Percentiles rank a stretch among this genome's conserved stretches.
phyloP scores from a whole-genome alignment of 2,113 vertebrate genomes.

The Corydoras maculifer region DNA sequence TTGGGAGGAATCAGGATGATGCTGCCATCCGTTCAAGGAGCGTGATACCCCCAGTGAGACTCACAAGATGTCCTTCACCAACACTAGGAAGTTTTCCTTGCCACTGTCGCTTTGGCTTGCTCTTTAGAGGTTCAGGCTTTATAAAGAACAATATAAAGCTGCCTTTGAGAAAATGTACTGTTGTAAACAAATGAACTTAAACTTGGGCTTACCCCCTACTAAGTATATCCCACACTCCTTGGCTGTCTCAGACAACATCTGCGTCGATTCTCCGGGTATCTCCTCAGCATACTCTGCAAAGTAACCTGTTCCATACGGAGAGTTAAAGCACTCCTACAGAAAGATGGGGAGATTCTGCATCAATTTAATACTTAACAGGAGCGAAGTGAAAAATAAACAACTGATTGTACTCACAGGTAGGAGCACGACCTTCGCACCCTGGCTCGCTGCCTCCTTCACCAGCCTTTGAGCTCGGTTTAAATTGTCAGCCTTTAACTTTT shows the following conservation, averaged over 20 bases:
- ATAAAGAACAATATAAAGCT: too few species aligned
- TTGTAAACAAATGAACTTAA: too few species aligned
- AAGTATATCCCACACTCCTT: constrained; percentile 82
- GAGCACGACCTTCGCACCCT: constrained; percentile 79
- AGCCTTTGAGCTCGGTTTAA: constrained; percentile 70
- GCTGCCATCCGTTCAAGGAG: too few species aligned
- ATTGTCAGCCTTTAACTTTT: constrained; percentile 80
- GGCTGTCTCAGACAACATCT: constrained; percentile 78
- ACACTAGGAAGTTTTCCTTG: too few species aligned
- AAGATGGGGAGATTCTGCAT: background rate
- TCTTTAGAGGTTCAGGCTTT: too few species aligned
- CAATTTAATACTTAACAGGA: background rate
- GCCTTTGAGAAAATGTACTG: too few species aligned
- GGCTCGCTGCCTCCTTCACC: constrained; percentile 76
- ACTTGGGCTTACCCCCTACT: constrained; percentile 76
- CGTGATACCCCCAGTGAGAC: too few species aligned
- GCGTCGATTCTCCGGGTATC: constrained; percentile 86
- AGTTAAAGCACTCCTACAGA: constrained; percentile 91
- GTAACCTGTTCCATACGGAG: constrained; percentile 84
- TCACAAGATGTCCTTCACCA: too few species aligned
- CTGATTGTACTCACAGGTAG: constrained; percentile 77
- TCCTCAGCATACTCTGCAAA: constrained; percentile 84
- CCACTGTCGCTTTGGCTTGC: too few species aligned
- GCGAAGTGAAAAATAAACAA: background rate
- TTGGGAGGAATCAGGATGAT: too few species aligned